Evolutionary conservation across 1,140 invertebrate genomes (phyloP).

Genomic region (Holotrichia oblita): DNA sequence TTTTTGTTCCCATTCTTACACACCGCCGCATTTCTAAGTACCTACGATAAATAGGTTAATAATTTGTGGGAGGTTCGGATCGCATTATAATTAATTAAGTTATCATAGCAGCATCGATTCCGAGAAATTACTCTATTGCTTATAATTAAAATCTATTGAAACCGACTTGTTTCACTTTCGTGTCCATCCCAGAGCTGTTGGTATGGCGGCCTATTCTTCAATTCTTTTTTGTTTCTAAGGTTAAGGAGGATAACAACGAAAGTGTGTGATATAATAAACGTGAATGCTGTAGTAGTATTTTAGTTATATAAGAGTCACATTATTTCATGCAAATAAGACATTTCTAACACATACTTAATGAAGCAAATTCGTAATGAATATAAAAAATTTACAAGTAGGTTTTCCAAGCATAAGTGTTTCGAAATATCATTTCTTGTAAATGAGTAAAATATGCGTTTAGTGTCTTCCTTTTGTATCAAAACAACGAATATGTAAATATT

Average conservation of each 20-base stretch:
- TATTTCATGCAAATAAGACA: too few species aligned
- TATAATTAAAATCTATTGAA: slow-evolving; percentile 35
- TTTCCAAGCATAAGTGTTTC: too few species aligned
- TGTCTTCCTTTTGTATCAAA: not conserved
- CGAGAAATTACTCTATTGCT: not conserved
- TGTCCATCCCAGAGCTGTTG: not conserved
- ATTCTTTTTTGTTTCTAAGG: not conserved
- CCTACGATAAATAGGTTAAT: slow-evolving; percentile 14
- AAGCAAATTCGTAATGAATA: too few species aligned
- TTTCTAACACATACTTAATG: not conserved
- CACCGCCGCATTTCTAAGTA: slow-evolving; percentile 16
- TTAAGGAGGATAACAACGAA: not conserved
- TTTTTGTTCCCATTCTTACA: not conserved
- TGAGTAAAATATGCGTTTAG: not conserved
- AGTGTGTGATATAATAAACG: not conserved
- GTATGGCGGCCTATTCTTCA: not conserved
- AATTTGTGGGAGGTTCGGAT: slow-evolving; percentile 25
- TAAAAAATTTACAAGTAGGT: too few species aligned
- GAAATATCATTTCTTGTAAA: too few species aligned
- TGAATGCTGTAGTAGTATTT: too few species aligned
- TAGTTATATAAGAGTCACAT: too few species aligned
- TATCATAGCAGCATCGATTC: slow-evolving; percentile 17
- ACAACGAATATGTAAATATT: not conserved
- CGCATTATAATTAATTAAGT: slow-evolving; percentile 23
- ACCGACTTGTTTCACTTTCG: slow-evolving; percentile 21